Base-by-base conservation (phyloP, 2,888 invertebrate genomes). In the Mesorhabditis belari region DNA sequence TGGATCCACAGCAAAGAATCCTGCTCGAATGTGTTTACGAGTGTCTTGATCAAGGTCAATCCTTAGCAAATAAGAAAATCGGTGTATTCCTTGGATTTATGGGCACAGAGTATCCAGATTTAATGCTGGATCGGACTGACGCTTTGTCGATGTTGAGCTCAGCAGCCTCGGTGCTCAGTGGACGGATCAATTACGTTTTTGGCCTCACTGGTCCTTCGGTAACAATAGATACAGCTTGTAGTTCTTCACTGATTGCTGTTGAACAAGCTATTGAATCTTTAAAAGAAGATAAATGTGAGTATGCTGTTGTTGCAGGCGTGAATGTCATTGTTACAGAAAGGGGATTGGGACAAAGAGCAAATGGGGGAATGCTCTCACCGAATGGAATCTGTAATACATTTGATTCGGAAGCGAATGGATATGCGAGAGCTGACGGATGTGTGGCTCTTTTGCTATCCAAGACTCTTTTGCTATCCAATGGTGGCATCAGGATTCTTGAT, bases 141-240 rank as follows among this genome's bases (percentile, higher is more conserved):
- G 70, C 71, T 0, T 61, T 69, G 3, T 60, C 70, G 3, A 74
- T 76, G 74, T 61, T 76, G 23, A 74, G 76, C 27, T 69, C 69
- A 4, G 69, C 72, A 64, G 66, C 65, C 17, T 62, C 68, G 51
- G 71, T 76, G 3, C 65, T 76, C 17, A 64, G 73, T n/a, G 79
- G 79, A 19, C 60, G 78, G 35, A 56, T 78, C 6, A 76, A 70
- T 44, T 71, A 74, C 53, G 68, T 72, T 23, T 69, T 74, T 29
- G 72, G 70, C 4, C 50, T 58, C 57, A 50, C 53, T 59, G 75
- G 76, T 6, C 95, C 95, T 3, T 93, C 93, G 81, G 92, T 89
- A 82, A 89, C 92, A 28, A 84, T 95, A 53, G 96, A 96, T 84
- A 95, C 95, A 1, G 96, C 95, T 5, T 96, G 96, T 82, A 94